These are phyloP conservation scores for Urocyon cinereoargenteus DNA, from an alignment of 2,797 vertebrate species.

Conservation along the genomic window DNA sequence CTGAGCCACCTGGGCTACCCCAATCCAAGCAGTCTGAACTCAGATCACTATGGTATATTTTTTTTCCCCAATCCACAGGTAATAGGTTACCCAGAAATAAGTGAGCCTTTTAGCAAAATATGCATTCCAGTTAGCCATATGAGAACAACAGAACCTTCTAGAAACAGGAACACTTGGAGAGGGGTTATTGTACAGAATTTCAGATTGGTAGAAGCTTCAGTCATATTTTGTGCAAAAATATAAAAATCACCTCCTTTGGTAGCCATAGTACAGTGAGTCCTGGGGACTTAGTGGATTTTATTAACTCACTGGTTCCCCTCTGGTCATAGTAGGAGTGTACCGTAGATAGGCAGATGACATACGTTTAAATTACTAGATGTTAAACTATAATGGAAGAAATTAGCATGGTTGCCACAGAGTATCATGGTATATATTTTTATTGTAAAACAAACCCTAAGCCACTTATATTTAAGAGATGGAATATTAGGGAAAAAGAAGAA, in stretches of 20 bases:
- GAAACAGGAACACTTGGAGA: conserved; percentile 15
- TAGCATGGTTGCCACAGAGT: not conserved
- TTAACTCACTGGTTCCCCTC: not conserved
- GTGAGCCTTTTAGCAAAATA: not conserved
- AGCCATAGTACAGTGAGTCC: not conserved
- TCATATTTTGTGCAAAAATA: not conserved
- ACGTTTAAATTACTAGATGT: conserved; percentile 26
- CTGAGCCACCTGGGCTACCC: too few relatives aligned
- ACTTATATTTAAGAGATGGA: conserved; percentile 14
- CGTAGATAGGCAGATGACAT: not conserved
- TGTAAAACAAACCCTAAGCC: not conserved
- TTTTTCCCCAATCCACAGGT: not conserved
- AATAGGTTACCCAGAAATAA: not conserved
- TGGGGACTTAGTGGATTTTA: not conserved
- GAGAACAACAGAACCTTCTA: not conserved
- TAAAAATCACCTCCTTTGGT: not conserved
- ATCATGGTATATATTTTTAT: not conserved
- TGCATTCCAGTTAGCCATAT: not conserved
- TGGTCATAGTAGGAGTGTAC: not conserved
- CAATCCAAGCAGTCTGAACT: not conserved
- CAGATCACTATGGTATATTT: not conserved
- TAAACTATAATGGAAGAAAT: conserved; percentile 28
- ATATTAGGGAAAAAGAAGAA: not conserved
- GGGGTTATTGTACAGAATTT: not conserved
- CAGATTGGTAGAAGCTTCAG: not conserved